Base-by-base conservation (phyloP, 2,797 vertebrate genomes). In the Sciurus vulgaris region DNA sequence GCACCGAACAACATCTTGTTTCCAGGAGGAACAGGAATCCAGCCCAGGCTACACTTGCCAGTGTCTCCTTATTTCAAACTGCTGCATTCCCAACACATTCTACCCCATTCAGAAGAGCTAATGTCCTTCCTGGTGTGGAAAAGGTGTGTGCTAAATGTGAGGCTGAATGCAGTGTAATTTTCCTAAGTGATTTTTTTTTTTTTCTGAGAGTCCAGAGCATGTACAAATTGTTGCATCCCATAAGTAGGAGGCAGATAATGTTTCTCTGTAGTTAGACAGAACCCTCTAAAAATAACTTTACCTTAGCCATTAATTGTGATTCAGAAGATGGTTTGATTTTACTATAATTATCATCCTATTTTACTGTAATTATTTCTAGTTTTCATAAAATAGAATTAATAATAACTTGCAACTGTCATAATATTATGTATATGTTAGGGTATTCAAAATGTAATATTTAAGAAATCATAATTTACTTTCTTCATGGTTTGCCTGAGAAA, bases 301-400 rank as follows among this genome's bases (percentile, higher is more conserved):
- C 22, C 26, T 38, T 41, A 86, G 3, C 0, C n/a, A 44, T 17
- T 89, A 72, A 73, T 28, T 95, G 9, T 63, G 54, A 89, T 47
- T 69, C 38, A n/a, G 51, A 69, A 74, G 51, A 49, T n/a, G 67
- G 13, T 51, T 90, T 90, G 33, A 54, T 73, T 86, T 54, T n/a
- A 44, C 10, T 3, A 35, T 78, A 59, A 81, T 54, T 30, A 61
- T 85, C 69, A 54, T 26, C 49, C 1, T 11, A 61, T 81, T 69
- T 73, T 28, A 44, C 8, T 67, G 24, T 56, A 90, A 69, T 82
- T 20, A 73, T 69, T 72, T 74, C 5, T 28, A 74, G 5, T 70
- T 94, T 89, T 87, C 70, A 93, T 77, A 95, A 73, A 77, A 90
- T 12, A 54, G 24, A 14, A 70, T 41, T 56, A 81, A n/a, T 92